A percentile compares a stretch with the other conserved stretches of the same genome.
phyloP scores from a whole-genome alignment of 2,113 vertebrate species.

The Eurystomus gularis region DNA sequence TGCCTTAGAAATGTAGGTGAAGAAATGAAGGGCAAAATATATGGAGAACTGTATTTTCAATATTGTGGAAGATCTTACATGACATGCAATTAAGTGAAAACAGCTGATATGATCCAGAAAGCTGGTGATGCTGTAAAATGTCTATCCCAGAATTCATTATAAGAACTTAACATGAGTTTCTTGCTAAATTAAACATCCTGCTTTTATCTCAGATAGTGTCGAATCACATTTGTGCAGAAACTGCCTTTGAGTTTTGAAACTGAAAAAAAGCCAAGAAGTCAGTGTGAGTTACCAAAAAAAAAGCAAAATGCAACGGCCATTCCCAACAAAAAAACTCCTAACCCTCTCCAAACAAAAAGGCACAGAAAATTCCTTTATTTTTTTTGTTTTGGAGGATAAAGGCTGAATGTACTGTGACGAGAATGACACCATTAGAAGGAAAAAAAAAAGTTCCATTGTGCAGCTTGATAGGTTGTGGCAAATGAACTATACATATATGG shows the following conservation, averaged over 20 bases:
- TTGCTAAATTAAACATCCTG: neutral
- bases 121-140: neutral
- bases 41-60: neutral
- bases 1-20: neutral
- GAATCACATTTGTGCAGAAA: neutral
- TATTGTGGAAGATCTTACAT: neutral
- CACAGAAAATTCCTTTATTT: neutral
- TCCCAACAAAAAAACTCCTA: neutral
- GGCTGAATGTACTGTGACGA: neutral
- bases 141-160: neutral
- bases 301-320: neutral
- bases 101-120: neutral
- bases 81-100: neutral
- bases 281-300: neutral
- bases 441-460: neutral
- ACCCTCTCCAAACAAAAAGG: neutral
- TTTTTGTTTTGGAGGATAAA: neutral
- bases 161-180: neutral
- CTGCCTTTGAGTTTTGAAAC: neutral
- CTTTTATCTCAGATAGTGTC: neutral
- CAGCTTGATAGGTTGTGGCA: neutral
- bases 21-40: conserved; percentile 11
- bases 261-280: neutral
- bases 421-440: neutral
- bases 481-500: neutral